These are phyloP conservation scores for Cynopterus sphinx DNA, from an alignment of 2,797 vertebrate genomes.

Conservation along the genomic window DNA sequence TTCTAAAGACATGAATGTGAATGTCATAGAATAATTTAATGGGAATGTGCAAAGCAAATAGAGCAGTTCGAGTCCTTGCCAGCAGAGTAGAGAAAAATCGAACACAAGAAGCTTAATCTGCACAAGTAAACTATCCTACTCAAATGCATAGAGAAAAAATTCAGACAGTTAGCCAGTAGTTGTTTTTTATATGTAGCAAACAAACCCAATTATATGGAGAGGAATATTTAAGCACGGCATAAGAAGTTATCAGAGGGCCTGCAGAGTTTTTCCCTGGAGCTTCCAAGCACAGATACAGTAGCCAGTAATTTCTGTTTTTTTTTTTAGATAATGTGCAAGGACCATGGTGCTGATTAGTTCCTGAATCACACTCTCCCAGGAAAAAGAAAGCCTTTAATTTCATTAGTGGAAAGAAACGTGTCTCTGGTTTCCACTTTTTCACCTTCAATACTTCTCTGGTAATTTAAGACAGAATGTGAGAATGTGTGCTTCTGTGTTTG, in stretches of 20 bases:
- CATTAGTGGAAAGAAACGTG: constrained; percentile 74
- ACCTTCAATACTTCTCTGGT: constrained; percentile 74
- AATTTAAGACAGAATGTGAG: constrained; percentile 14
- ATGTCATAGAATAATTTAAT: constrained; percentile 81
- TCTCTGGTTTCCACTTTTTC: constrained; percentile 74
- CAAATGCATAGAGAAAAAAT: constrained; percentile 77
- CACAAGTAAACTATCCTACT: constrained; percentile 69
- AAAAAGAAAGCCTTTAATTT: constrained; percentile 84
- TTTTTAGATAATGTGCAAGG: constrained; percentile 82
- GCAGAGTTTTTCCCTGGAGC: constrained; percentile 83
- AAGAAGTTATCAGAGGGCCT: constrained; percentile 83
- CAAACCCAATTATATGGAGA: constrained; percentile 77
- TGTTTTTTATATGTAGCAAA: constrained; percentile 74
- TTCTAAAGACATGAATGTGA: constrained; percentile 74
- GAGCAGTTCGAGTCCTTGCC: constrained; percentile 75
- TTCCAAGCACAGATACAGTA: constrained; percentile 78
- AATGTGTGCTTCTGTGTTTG: neutral
- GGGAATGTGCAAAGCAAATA: constrained; percentile 79
- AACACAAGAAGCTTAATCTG: constrained; percentile 70
- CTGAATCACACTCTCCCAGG: constrained; percentile 81
- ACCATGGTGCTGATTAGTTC: constrained; percentile 81
- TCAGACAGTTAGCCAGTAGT: constrained; percentile 72
- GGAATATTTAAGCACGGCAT: constrained; percentile 74
- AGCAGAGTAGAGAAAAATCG: constrained; percentile 70
- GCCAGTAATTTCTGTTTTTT: constrained; percentile 84